phyloP scores from a whole-genome alignment of 1,140 invertebrate genomes.

The Drosophila willistoni region DNA sequence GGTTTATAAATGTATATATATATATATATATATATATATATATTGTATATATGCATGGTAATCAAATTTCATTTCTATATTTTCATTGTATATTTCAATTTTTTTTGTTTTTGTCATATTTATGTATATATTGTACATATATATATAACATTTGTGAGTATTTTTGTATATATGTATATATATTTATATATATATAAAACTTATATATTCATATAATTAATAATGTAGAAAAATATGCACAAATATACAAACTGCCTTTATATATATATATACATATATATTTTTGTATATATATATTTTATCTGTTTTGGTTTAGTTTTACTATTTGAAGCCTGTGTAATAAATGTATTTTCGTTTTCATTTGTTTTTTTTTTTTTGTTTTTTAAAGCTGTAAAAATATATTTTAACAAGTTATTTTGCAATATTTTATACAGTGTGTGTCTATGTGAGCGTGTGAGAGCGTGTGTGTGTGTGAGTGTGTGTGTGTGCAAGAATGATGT shows the following conservation, averaged over 20 bases:
- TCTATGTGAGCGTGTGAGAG: not conserved
- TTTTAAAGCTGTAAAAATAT: slow-evolving; percentile 40
- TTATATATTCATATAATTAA: slow-evolving; percentile 30
- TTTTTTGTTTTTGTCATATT: slow-evolving; percentile 17
- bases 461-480: too few relatives aligned
- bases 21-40: slow-evolving; percentile 13
- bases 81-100: slow-evolving; percentile 11
- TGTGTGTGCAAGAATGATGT: not conserved
- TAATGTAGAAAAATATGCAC: slow-evolving; percentile 54
- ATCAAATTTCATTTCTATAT: slow-evolving; percentile 29
- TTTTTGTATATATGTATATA: slow-evolving; percentile 41
- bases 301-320: slow-evolving; percentile 37
- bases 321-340: slow-evolving; percentile 41
- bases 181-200: not conserved
- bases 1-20: not conserved
- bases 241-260: slow-evolving; percentile 35
- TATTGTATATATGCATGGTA: slow-evolving; percentile 13
- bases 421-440: slow-evolving; percentile 7
- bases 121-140: slow-evolving; percentile 12
- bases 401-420: slow-evolving; percentile 13
- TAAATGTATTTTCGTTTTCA: slow-evolving; percentile 34
- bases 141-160: slow-evolving; percentile 24
- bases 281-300: slow-evolving; percentile 33
- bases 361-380: not conserved
- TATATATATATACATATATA: not conserved